Conservation (phyloP, 2,113 vertebrate species). For the Grallaria varia region DNA sequence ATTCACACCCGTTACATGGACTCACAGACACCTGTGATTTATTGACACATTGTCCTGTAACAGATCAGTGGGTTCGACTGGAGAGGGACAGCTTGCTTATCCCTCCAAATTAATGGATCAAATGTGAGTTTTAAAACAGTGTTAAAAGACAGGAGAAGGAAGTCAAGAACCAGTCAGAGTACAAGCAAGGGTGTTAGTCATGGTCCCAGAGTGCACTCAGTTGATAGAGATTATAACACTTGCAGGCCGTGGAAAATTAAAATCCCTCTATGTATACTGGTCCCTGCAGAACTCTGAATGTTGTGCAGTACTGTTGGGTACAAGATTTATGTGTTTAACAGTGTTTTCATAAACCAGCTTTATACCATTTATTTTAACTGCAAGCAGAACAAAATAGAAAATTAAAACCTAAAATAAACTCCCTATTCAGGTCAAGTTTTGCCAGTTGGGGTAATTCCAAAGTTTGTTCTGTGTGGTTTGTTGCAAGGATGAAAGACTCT, state of each 20-base stretch:
- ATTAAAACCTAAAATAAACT: slow-evolving; percentile 37
- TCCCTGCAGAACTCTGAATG: slow-evolving; percentile 60
- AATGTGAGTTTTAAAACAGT: not conserved
- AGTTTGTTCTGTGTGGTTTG: not conserved
- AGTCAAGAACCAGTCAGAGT: not conserved
- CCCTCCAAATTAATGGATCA: not conserved
- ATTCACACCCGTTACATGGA: not conserved
- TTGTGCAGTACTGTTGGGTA: slow-evolving; percentile 12
- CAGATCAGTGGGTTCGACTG: not conserved
- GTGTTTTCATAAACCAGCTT: slow-evolving; percentile 42
- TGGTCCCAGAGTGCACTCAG: not conserved
- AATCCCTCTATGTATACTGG: slow-evolving; percentile 31
- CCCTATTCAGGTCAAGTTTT: not conserved
- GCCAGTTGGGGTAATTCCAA: not conserved
- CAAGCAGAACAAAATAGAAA: slow-evolving; percentile 35
- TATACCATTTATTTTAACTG: slow-evolving; percentile 19
- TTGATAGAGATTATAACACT: slow-evolving; percentile 43
- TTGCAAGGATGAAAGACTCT: not conserved
- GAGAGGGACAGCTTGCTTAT: not conserved
- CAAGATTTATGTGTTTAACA: slow-evolving; percentile 44
- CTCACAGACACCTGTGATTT: not conserved
- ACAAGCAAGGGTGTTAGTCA: not conserved
- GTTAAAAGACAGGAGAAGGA: not conserved
- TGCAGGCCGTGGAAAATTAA: slow-evolving; percentile 41
- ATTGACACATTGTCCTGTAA: not conserved